Evolutionary conservation across 2,797 vertebrate genomes (phyloP).

Genomic region (Rhynchonycteris naso): DNA sequence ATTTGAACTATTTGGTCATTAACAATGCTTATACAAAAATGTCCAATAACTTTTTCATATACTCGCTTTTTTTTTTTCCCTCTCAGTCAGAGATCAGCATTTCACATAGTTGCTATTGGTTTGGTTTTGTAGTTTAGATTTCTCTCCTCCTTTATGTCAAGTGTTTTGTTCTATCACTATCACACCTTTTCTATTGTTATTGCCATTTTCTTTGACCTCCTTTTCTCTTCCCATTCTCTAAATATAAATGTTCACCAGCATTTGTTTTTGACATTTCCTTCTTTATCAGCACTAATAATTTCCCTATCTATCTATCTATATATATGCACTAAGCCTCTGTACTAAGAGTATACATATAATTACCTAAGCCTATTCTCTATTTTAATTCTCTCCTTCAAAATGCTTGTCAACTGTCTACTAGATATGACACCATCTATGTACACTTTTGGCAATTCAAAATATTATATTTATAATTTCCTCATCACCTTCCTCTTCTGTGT

Average conservation of each 20-base stretch:
- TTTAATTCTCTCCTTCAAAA: background rate
- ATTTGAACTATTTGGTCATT: background rate
- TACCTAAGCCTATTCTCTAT: background rate
- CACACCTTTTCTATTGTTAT: background rate
- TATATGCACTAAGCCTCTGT: too few species aligned
- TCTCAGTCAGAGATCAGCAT: background rate
- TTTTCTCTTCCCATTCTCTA: too few species aligned
- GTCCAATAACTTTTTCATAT: background rate
- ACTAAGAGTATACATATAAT: too few species aligned
- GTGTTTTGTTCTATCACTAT: background rate
- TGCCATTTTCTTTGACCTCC: background rate
- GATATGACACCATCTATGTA: background rate
- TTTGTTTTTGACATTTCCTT: too few species aligned
- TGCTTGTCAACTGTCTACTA: background rate
- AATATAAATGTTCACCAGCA: too few species aligned
- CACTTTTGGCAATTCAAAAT: background rate
- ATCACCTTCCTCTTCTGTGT: background rate
- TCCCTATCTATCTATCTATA: too few species aligned
- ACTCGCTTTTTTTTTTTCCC: background rate
- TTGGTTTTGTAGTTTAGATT: background rate
- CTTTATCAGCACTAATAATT: too few species aligned
- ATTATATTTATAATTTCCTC: background rate
- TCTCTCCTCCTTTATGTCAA: background rate
- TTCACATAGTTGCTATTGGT: background rate
- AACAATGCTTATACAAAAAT: background rate